Evolutionary conservation across 2,797 vertebrate genomes (phyloP).

Genomic region (Mus caroli): DNA sequence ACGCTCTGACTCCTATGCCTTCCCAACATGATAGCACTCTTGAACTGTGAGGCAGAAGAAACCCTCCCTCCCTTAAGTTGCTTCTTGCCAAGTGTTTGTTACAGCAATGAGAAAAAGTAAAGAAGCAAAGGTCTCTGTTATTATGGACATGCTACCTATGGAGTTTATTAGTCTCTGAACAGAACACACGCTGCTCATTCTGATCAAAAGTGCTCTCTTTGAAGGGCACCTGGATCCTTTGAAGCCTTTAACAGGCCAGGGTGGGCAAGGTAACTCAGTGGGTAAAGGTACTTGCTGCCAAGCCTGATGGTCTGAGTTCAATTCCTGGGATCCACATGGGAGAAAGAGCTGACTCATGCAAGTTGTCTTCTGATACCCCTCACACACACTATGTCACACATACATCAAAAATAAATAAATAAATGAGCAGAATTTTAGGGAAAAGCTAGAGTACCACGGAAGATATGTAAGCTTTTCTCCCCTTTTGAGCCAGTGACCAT

Average conservation of each 20-base stretch:
- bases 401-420: background rate
- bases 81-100: background rate
- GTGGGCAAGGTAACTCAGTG: background rate
- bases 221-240: background rate
- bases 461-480: background rate
- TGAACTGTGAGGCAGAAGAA: background rate
- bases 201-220: background rate
- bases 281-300: background rate
- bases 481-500: background rate
- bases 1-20: background rate
- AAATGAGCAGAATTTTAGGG: background rate
- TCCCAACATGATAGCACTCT: background rate
- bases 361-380: background rate
- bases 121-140: background rate
- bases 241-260: background rate
- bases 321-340: background rate
- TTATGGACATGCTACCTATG: background rate
- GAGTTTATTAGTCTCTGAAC: background rate
- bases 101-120: background rate
- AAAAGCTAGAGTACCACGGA: background rate
- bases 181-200: background rate
- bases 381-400: background rate
- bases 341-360: background rate
- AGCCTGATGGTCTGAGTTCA: background rate
- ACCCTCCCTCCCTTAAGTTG: background rate